phyloP scores from a whole-genome alignment of 2,113 vertebrate species.

The Sphyrna mokarran region DNA sequence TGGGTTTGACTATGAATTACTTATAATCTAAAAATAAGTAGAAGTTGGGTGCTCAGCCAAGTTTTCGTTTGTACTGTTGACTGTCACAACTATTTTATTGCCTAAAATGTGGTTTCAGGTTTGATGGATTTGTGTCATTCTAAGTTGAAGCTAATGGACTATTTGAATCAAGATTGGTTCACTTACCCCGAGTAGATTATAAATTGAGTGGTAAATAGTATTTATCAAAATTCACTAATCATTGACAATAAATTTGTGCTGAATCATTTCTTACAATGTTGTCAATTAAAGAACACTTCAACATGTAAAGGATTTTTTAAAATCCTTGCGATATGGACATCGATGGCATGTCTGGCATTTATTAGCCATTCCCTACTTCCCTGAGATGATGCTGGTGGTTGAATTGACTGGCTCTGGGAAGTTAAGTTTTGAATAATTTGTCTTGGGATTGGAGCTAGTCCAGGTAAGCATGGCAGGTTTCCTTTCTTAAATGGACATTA shows the following conservation, averaged over 20 bases:
- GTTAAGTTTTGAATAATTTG: background rate
- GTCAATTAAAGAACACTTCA: background rate
- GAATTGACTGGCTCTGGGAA: background rate
- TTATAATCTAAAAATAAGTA: background rate
- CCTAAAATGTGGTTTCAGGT: background rate
- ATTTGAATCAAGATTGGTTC: background rate
- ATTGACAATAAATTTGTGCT: background rate
- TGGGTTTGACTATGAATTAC: background rate
- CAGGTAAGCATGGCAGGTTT: background rate
- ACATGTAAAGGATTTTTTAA: background rate
- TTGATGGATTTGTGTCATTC: background rate
- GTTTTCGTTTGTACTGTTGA: background rate
- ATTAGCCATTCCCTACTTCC: background rate
- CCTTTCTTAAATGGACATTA: background rate
- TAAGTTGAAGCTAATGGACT: background rate
- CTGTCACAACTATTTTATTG: background rate
- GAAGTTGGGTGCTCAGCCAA: background rate
- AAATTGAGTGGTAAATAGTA: background rate
- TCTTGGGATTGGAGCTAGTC: background rate
- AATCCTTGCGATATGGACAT: background rate
- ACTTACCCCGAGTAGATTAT: background rate
- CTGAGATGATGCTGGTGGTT: background rate
- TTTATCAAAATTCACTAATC: background rate
- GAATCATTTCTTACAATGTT: background rate
- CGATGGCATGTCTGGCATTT: background rate